phyloP scores from a whole-genome alignment of 2,888 invertebrate genomes.

The Lithophane socia region DNA sequence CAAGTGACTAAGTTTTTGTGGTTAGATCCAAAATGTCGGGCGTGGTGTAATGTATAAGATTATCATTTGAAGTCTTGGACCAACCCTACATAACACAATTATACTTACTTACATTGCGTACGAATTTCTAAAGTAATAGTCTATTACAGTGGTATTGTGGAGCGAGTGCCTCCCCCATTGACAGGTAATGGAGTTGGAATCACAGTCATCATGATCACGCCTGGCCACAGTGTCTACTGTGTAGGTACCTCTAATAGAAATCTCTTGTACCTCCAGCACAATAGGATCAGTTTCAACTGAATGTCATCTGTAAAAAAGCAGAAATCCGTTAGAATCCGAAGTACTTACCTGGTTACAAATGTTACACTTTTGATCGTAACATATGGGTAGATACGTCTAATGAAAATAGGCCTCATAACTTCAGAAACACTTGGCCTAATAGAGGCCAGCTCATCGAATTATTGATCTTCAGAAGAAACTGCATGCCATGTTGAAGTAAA shows the following conservation, averaged over 20 bases:
- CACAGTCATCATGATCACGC: constrained; percentile 46
- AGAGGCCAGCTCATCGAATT: neutral
- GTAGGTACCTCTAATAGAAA: constrained; percentile 34
- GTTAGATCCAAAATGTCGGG: too few species aligned
- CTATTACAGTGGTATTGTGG: constrained; percentile 70
- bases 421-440: neutral
- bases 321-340: constrained; percentile 39
- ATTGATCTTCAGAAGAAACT: constrained; percentile 1
- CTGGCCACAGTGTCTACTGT: constrained; percentile 5
- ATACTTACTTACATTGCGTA: constrained; percentile 51
- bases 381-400: neutral
- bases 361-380: constrained; percentile 1
- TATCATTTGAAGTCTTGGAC: neutral
- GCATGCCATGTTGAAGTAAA: neutral
- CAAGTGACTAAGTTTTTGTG: too few species aligned
- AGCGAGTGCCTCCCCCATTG: constrained; percentile 52
- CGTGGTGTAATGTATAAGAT: neutral
- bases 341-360: neutral
- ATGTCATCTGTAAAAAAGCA: constrained; percentile 15
- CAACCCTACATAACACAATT: constrained; percentile 56
- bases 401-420: neutral
- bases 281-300: constrained; percentile 29
- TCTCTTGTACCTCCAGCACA: constrained; percentile 16
- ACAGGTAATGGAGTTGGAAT: constrained; percentile 54
- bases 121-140: constrained; percentile 62